Conservation (phyloP, 2,797 vertebrate species). For the Stomatorhinus walkeri region DNA sequence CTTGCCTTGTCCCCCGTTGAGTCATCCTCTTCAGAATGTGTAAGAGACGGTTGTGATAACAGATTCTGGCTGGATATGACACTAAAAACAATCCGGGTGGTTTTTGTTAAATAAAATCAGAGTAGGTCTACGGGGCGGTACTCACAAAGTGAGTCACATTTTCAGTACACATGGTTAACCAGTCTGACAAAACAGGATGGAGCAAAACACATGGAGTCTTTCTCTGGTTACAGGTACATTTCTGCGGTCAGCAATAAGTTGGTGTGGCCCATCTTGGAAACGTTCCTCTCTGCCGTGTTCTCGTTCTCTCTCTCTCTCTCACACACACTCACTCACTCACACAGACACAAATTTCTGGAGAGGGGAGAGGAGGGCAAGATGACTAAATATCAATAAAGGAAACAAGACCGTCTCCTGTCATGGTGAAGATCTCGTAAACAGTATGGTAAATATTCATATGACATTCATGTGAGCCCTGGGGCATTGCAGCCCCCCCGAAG, state of each 20-base stretch:
- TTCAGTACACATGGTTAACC: not conserved
- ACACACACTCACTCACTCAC: not conserved
- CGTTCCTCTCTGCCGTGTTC: not conserved
- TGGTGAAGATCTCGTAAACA: not conserved
- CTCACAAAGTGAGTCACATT: not conserved
- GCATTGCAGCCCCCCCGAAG: not conserved
- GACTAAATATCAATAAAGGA: not conserved
- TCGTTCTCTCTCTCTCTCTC: not conserved
- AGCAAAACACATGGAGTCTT: not conserved
- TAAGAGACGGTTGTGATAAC: constrained; percentile 59
- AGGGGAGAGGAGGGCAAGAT: not conserved
- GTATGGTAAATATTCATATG: not conserved
- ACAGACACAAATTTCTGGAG: not conserved
- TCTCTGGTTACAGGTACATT: not conserved
- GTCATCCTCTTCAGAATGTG: constrained; percentile 60
- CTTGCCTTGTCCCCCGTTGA: constrained; percentile 58
- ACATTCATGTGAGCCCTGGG: not conserved
- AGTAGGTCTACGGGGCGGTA: not conserved
- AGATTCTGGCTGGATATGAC: constrained; percentile 64
- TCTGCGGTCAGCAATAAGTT: not conserved
- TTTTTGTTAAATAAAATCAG: not conserved
- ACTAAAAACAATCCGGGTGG: constrained; percentile 38
- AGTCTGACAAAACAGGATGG: not conserved
- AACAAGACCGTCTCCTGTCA: not conserved
- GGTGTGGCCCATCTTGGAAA: not conserved